phyloP scores from a whole-genome alignment of 2,888 invertebrate species.

The Eupithecia inturbata region DNA sequence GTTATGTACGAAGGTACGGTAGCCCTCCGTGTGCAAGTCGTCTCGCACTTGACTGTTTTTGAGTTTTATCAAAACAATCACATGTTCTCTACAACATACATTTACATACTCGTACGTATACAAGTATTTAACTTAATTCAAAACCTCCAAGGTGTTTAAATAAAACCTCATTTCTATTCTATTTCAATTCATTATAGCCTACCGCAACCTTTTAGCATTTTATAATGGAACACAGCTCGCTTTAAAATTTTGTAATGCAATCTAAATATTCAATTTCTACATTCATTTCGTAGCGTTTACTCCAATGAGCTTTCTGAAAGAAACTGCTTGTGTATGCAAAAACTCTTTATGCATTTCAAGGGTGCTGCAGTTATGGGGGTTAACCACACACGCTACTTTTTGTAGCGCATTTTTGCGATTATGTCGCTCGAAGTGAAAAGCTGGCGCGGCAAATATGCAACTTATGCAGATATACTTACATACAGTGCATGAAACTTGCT shows the following conservation, averaged over 20 bases:
- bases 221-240: constrained; percentile 33
- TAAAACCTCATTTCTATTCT: constrained; percentile 7
- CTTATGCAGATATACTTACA: background rate
- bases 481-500: background rate
- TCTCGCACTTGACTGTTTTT: too few species aligned
- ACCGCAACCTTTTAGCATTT: constrained; percentile 29
- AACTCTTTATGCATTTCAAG: constrained; percentile 70
- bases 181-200: constrained; percentile 24
- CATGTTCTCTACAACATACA: background rate
- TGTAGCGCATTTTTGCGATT: constrained; percentile 25
- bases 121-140: background rate
- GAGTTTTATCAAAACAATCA: too few species aligned
- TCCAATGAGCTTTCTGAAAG: constrained; percentile 55
- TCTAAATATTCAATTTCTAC: constrained; percentile 45
- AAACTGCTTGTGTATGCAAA: constrained; percentile 67
- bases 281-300: constrained; percentile 57
- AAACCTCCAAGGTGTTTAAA: background rate
- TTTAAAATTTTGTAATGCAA: constrained; percentile 44
- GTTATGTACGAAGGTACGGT: too few species aligned
- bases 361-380: constrained; percentile 59
- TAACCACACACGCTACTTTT: constrained; percentile 29
- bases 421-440: constrained; percentile 16
- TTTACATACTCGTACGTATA: background rate
- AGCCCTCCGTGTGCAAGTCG: too few species aligned
- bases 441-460: constrained; percentile 12